Evolutionary conservation across 2,888 invertebrate species (phyloP), one percentile per base, ranked within the genome.

Genomic region (Lasiommata megera): DNA sequence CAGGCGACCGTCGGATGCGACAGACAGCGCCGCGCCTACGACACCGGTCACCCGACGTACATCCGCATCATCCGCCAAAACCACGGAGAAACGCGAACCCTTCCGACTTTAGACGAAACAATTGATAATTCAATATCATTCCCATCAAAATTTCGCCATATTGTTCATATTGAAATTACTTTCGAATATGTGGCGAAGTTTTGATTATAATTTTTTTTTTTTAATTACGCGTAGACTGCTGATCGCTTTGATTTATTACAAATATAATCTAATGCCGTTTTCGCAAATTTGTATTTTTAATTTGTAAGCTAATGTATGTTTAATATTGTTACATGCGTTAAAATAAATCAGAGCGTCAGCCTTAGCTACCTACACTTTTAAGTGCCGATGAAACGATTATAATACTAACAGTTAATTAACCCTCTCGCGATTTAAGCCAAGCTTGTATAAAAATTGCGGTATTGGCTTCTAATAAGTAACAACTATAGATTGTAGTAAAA

Each of bases 1-100:
- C 62, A 87, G 94, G 52, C 94, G 93, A 73, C 91, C 94, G 5
- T 94, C 95, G 0, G 94, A 94, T 62, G 94, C 94, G 14, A 93
- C 94, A 5, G 95, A 95, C 66, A 92, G 92, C 29, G 92, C 93
- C 11, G 91, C 93, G 5, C 92, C 89, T 7, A 70, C 82, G 40
- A 84, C 90, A 38, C 84, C 88, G 17, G 75, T 78, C 57, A 72
- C 88, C 28, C 82, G 89, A 65, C 86, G 89, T 62, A 80, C 79
- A 38, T 84, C 91, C 60, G 80, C 88, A 11, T 76, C 85, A 53
- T 73, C 87, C n/a, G 79, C 88, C 61, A 76, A 77, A 71, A 91
- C 92, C 43, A 90, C 82, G 66, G 92, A 92, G 64, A 88, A 91
- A 82, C 93, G 94, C 74, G 95, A 94, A 89, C 95, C 95, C 70